Percentiles rank a stretch among this genome's conserved stretches.
Evolutionary conservation across 1,140 invertebrate genomes (phyloP).

Genomic region (Galendromus occidentalis): DNA sequence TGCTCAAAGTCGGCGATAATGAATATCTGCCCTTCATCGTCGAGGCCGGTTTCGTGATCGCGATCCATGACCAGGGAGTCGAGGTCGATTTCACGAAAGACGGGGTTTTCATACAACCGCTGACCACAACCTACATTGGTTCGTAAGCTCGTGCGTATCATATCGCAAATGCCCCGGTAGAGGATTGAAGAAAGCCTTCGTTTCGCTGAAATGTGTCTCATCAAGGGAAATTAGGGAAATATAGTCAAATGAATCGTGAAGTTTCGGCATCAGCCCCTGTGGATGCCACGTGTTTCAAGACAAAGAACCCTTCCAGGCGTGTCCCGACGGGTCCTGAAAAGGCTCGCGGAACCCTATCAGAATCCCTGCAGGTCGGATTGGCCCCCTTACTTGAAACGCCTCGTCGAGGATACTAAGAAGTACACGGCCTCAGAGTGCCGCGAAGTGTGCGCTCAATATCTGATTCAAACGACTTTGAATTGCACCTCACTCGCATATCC

Average conservation of each 20-base stretch:
- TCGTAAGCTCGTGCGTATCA: too few species aligned
- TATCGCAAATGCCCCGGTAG: too few species aligned
- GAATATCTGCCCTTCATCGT: not conserved
- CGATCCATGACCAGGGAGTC: not conserved
- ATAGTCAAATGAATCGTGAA: too few species aligned
- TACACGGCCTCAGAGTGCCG: not conserved
- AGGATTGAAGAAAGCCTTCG: too few species aligned
- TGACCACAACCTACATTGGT: conserved; percentile 5
- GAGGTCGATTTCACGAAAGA: conserved; percentile 6
- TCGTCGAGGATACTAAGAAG: not conserved
- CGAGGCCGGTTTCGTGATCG: not conserved
- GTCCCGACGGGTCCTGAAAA: not conserved
- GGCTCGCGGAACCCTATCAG: not conserved
- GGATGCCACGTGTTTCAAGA: too few species aligned
- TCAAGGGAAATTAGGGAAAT: too few species aligned
- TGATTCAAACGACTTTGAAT: not conserved
- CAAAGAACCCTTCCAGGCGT: not conserved
- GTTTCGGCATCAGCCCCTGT: too few species aligned
- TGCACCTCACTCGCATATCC: not conserved
- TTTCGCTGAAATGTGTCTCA: too few species aligned
- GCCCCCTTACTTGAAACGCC: not conserved
- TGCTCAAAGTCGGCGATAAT: not conserved
- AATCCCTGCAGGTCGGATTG: not conserved
- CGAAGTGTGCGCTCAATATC: not conserved
- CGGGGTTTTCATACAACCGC: conserved; percentile 4